Evolutionary conservation across 2,113 vertebrate species (phyloP).

Genomic region (Pterocles orientalis): DNA sequence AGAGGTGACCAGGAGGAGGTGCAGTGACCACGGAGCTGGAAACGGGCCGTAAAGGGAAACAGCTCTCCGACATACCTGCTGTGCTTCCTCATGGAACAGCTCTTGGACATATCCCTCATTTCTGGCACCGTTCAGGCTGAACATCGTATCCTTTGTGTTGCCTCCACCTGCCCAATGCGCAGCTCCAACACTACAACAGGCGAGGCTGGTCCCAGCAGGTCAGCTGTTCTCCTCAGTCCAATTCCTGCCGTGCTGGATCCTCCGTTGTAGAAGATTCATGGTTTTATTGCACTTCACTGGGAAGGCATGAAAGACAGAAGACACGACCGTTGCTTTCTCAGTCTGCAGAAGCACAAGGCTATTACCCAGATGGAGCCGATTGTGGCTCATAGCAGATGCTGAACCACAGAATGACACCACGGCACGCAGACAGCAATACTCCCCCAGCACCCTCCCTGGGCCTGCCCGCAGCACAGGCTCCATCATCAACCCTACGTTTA

Average conservation of each 20-base stretch:
- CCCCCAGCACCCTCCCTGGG: background rate
- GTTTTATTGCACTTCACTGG: background rate
- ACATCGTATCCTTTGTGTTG: background rate
- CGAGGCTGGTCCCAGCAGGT: background rate
- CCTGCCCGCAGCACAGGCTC: background rate
- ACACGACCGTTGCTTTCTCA: background rate
- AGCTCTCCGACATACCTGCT: conserved; percentile 80
- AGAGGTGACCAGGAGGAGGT: background rate
- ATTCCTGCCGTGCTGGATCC: background rate
- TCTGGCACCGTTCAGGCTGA: background rate
- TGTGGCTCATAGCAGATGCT: background rate
- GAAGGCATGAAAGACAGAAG: background rate
- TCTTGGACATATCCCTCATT: conserved; percentile 77
- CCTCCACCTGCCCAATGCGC: accelerated
- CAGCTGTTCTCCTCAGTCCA: background rate
- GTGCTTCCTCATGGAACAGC: conserved; percentile 92
- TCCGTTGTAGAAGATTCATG: background rate
- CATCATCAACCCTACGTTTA: background rate
- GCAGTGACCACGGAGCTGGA: background rate
- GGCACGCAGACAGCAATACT: background rate
- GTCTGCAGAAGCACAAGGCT: background rate
- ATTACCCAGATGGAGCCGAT: accelerated
- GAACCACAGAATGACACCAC: background rate
- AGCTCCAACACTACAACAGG: background rate
- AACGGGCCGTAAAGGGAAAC: background rate